Base-by-base conservation (phyloP, 2,113 vertebrate genomes). In the Trichomycterus rosablanca region DNA sequence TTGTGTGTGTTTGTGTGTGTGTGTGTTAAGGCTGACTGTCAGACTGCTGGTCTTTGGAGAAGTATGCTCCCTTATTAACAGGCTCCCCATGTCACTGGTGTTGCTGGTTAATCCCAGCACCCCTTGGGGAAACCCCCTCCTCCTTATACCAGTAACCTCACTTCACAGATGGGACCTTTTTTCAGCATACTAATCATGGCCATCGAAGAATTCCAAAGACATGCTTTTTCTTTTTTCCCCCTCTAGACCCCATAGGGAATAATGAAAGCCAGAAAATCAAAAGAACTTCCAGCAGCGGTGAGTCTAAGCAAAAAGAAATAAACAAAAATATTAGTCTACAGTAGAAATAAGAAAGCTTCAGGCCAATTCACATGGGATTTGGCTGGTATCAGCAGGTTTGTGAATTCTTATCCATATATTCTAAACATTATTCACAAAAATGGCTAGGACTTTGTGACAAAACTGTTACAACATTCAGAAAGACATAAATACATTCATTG, bases 81-180 rank as follows among this genome's bases (percentile, higher is more conserved):
- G 74, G 79, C 85, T 84, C 77, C 77, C 77, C 78, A 77, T 85
- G 84, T 84, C 84, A 81, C 71, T 80, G 76, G 84, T 86, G 83
- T 84, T 82, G 79, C 66, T 84, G 79, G 84, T 86, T 86, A 86
- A 86, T 87, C 81, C 82, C 73, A 43, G 5, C 4, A 42, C 45
- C 71, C 79, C 81, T 39, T 19, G 64, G 59, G 63, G 63, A 61
- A 28, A 24, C 76, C 76, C 81, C 77, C 69, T 73, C 46, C 73
- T 74, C 71, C 75, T 63, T 63, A 53, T 14, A 58, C 65, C 40
- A 68, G 70, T 68, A 75, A 77, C 83, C 77, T 75, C 71, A 71
- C 74, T 75, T 79, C 66, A 72, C 84, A 84, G 84, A 86, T 84
- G 87, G 87, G 86, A 77, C 77, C 77, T 59, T 84, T 80, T 82